Conservation (phyloP, 2,113 vertebrate species). For the Toxostoma redivivum region DNA sequence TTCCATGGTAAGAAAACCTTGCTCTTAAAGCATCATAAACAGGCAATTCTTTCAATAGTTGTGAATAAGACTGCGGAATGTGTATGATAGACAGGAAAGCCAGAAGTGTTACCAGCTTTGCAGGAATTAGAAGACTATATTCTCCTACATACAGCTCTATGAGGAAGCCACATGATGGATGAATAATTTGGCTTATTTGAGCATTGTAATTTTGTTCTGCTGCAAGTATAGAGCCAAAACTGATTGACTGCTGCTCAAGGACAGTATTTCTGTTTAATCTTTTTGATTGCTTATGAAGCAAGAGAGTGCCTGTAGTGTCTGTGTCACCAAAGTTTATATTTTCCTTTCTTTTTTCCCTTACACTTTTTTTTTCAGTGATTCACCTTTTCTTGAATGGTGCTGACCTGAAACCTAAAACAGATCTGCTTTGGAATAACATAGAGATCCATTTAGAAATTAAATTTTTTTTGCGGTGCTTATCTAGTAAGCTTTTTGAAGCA, state of each 20-base stretch:
- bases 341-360: background rate
- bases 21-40: background rate
- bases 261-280: background rate
- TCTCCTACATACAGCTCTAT: background rate
- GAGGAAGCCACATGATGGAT: background rate
- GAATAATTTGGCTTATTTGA: background rate
- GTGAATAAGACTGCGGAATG: background rate
- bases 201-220: background rate
- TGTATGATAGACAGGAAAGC: background rate
- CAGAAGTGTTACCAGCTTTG: background rate
- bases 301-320: background rate
- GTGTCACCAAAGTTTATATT: background rate
- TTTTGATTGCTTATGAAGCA: background rate
- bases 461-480: background rate
- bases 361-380: background rate
- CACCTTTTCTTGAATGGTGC: background rate
- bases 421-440: background rate
- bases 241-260: background rate
- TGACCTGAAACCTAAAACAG: background rate
- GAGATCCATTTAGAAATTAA: slow-evolving; percentile 29
- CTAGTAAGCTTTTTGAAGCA: slow-evolving; percentile 24
- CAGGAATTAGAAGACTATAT: background rate
- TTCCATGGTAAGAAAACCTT: background rate
- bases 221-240: background rate
- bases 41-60: background rate